Conservation (phyloP, 2,797 vertebrate species). For the Microchirus variegatus region DNA sequence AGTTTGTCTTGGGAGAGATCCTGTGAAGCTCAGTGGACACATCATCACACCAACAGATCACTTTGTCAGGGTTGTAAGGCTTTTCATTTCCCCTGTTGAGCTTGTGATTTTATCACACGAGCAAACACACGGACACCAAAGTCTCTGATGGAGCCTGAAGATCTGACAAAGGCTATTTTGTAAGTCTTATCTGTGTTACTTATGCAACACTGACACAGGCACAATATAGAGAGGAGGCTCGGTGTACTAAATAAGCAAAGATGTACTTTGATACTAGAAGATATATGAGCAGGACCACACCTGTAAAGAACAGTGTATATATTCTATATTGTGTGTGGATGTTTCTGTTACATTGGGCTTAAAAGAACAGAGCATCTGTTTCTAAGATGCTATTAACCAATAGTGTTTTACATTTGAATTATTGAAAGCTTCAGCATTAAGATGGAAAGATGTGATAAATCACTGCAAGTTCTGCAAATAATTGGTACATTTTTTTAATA, state of each 20-base stretch:
- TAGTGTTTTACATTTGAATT: too few relatives aligned
- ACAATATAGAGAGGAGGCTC: slow-evolving; percentile 10
- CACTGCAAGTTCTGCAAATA: too few relatives aligned
- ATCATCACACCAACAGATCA: slow-evolving; percentile 58
- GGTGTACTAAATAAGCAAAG: slow-evolving; percentile 14
- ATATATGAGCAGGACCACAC: slow-evolving; percentile 13
- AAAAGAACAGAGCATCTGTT: too few relatives aligned
- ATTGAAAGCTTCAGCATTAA: too few relatives aligned
- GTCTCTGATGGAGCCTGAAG: slow-evolving; percentile 48
- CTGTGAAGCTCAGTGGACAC: slow-evolving; percentile 46
- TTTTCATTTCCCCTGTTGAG: slow-evolving; percentile 68
- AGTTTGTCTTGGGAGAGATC: slow-evolving; percentile 30
- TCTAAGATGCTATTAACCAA: too few relatives aligned
- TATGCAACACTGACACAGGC: slow-evolving; percentile 44
- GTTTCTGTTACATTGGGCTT: background rate
- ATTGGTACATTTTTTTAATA: too few relatives aligned
- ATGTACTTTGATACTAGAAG: background rate
- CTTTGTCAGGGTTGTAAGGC: slow-evolving; percentile 47
- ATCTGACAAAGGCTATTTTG: slow-evolving; percentile 56
- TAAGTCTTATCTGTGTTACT: slow-evolving; percentile 59
- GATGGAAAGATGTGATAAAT: too few relatives aligned
- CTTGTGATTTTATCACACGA: slow-evolving; percentile 64
- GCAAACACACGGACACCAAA: slow-evolving; percentile 59
- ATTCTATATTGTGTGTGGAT: too few relatives aligned
- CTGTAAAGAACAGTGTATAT: background rate